Base-by-base conservation (phyloP, 2,113 vertebrate species). In the Nibea albiflora region DNA sequence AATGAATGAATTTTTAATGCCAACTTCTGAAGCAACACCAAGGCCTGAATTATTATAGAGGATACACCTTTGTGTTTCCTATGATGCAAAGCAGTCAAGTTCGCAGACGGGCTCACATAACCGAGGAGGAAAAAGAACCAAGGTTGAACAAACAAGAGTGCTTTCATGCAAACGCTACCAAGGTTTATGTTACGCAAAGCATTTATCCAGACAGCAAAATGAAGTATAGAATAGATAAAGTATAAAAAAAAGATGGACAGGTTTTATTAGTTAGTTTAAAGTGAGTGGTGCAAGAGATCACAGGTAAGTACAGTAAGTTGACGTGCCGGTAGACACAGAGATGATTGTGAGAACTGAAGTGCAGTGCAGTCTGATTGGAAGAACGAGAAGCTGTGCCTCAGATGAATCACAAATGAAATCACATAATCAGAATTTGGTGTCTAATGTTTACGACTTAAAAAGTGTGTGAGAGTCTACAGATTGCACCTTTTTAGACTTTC, bases 301-400 rank as follows among this genome's bases (percentile, higher is more conserved):
- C 31, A 64, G 64, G 73, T 74, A 26, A 62, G 54, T 70, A 70
- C 52, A 81, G 70, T 58, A 63, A 46, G 22, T 76, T 17, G 28
- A 54, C 9, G 12, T 3, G 7, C 31, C 65, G 76, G 44, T 4
- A 57, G 44, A 61, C 60, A 53, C 58, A 57, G 46, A 81, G 19
- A 24, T 31, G 22, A 46, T 16, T 28, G 19, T 66, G 26, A 42
- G 58, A 53, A 50, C 28, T 4, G 14, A 75, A 19, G 9, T 42
- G 57, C 35, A 42, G 64, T 78, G 52, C 52, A 60, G 26, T 75
- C 46, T 42, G 17, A 9, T 80, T 14, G 50, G 70, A 49, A 69
- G 22, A 17, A 65, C 44, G 24, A 73, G 15, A 68, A 50, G 71
- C 24, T 39, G 26, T 42, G 24, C 49, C 8, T 62, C 50, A 46